Percentiles rank a stretch among this genome's conserved stretches.
These are phyloP conservation scores for Sparidentex hasta DNA, from an alignment of 2,797 vertebrate species.

Conservation along the genomic window DNA sequence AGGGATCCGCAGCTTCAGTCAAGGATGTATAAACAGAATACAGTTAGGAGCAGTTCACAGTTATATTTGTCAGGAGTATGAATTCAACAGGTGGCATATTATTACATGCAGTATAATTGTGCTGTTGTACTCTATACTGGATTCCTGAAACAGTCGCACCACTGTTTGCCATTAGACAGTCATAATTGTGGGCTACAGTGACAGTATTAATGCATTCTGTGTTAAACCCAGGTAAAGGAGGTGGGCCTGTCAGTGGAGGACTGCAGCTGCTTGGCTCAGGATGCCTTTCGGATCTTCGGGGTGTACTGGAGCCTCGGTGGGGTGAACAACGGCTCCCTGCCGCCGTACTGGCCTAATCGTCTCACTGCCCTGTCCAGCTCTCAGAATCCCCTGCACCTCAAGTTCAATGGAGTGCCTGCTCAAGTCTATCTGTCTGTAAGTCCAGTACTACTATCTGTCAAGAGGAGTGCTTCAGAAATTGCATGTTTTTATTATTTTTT, in stretches of 20 bases:
- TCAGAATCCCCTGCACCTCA: constrained; percentile 81
- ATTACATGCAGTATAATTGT: neutral
- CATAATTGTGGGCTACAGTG: neutral
- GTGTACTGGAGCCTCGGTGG: constrained; percentile 84
- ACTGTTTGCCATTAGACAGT: neutral
- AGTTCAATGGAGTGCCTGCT: constrained; percentile 84
- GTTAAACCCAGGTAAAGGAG: constrained; percentile 85
- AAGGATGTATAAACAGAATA: no score
- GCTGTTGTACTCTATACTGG: neutral
- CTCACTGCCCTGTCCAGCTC: constrained; percentile 85
- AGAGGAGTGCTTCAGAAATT: neutral
- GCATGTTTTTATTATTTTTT: no score
- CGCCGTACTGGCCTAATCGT: constrained; percentile 81
- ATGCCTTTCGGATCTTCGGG: constrained; percentile 83
- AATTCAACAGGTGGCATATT: no score
- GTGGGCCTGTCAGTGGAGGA: constrained; percentile 83
- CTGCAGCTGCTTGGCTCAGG: constrained; percentile 88
- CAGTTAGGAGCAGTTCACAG: no score
- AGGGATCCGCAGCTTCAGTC: no score
- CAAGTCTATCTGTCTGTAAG: constrained; percentile 88
- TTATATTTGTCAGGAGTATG: no score
- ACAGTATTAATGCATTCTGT: neutral
- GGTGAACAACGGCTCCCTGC: constrained; percentile 72
- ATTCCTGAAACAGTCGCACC: neutral
- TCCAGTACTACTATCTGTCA: neutral